Conservation (phyloP, 2,113 vertebrate species). For the Protomyctophum bolini region DNA sequence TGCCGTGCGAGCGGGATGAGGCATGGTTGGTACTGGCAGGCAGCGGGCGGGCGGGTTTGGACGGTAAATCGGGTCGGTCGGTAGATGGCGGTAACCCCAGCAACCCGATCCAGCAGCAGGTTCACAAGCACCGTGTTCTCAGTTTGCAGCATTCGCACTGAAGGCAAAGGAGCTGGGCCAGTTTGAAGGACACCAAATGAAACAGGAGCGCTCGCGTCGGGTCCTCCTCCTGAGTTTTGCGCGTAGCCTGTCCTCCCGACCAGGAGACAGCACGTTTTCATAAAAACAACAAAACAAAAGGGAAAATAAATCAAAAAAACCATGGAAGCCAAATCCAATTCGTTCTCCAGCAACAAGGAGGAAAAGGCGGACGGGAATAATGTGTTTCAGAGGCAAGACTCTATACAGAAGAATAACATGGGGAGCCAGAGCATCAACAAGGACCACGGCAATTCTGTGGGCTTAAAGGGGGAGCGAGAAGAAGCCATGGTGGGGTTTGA, state of each 20-base stretch:
- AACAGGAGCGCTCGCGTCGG: conserved; percentile 70
- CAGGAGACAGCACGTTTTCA: conserved; percentile 63
- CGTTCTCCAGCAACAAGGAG: conserved; percentile 89
- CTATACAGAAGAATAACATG: conserved; percentile 81
- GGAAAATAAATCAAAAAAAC: conserved; percentile 23
- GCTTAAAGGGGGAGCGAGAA: conserved; percentile 92
- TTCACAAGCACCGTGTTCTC: conserved; percentile 70
- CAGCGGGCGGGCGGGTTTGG: conserved; percentile 39
- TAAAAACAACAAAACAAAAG: conserved; percentile 31
- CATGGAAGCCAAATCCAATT: conserved; percentile 93
- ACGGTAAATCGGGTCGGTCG: conserved; percentile 70
- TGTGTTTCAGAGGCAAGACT: conserved; percentile 82
- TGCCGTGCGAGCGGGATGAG: conserved; percentile 64
- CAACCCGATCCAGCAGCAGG: conserved; percentile 78
- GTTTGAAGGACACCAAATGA: conserved; percentile 80
- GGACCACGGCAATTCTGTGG: conserved; percentile 93
- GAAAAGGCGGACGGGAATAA: conserved; percentile 85
- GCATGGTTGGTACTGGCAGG: background rate
- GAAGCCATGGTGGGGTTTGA: conserved; percentile 87
- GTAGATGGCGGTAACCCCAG: conserved; percentile 83
- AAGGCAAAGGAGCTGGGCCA: conserved; percentile 72
- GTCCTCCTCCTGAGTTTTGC: conserved; percentile 63
- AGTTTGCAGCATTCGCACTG: conserved; percentile 80
- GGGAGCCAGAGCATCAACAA: conserved; percentile 86
- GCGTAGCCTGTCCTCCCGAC: conserved; percentile 67